These are phyloP conservation scores for Pipra filicauda DNA, from an alignment of 2,113 vertebrate species.

Conservation along the genomic window DNA sequence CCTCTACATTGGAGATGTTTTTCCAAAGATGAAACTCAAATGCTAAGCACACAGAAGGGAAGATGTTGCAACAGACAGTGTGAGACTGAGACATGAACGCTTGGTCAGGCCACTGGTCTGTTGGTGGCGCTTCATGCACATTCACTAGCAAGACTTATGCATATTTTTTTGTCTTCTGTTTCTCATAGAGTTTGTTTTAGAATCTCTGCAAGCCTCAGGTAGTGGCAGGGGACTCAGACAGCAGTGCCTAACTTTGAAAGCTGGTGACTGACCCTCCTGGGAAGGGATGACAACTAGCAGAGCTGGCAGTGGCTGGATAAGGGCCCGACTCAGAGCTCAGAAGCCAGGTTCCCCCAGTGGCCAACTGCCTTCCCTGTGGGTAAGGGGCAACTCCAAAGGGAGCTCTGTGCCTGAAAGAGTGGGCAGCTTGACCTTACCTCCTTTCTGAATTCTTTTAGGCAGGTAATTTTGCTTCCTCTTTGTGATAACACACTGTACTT, in stretches of 20 bases:
- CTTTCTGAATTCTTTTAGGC: background rate
- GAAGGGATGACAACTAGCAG: background rate
- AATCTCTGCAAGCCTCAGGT: background rate
- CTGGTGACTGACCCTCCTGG: background rate
- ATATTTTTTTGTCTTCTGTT: background rate
- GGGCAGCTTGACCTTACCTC: rapidly evolving
- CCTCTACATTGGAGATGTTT: background rate
- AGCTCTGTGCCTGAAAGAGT: background rate
- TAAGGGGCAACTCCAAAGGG: background rate
- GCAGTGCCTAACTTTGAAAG: rapidly evolving
- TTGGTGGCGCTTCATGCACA: background rate
- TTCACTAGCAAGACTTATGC: rapidly evolving
- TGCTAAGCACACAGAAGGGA: background rate
- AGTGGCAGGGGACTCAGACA: background rate
- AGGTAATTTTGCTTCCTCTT: background rate
- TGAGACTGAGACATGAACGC: rapidly evolving
- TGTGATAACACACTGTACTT: background rate
- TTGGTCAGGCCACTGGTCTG: background rate
- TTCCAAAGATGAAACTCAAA: slow-evolving; percentile 4
- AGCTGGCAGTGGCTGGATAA: background rate
- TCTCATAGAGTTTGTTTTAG: background rate
- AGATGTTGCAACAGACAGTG: background rate
- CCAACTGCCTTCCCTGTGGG: rapidly evolving
- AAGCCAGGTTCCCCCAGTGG: background rate
- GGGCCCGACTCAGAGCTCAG: background rate